Evolutionary conservation across 1,140 invertebrate species (phyloP), one percentile per base, ranked within the genome.

Genomic region (Sinella curviseta): DNA sequence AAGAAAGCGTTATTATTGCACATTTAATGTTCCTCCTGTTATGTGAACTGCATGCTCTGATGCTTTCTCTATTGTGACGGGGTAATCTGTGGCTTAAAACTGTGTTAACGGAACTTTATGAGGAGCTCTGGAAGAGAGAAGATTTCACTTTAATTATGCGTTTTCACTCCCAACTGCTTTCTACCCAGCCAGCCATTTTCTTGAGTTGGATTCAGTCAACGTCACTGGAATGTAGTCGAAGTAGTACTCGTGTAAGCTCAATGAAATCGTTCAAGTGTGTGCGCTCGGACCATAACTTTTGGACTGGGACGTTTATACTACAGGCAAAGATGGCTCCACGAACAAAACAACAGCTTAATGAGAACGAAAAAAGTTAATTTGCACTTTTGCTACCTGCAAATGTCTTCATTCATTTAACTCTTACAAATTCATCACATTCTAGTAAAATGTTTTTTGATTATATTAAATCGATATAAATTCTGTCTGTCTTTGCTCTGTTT

Each of bases 61-160:
- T 70, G 65, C 65, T 70, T 70, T 70, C 65, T 24, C 30, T 70
- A 17, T 70, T 70, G 26, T 70, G 65, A 70, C 65, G 65, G 65
- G 65, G 65, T 70, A 70, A 70, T 70, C 65, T 70, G 65, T 70
- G 65, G 65, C 65, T 70, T 70, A 70, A 70, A 70, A 70, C 31
- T 70, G 65, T 70, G 65, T 70, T 70, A 70, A 70, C 65, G 65
- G 31, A 70, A 70, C 65, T 70, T 70, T 70, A 70, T 70, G 65
- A 31, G 65, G 31, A 70, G 65, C 65, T 70, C 65, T 24, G 24
- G 57, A 65, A 20, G n/a, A n/a, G n/a, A n/a, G 31, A 70, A 70
- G 65, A 70, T 70, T 70, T 70, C 31, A 30, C 65, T 70, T 70
- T 70, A 70, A 70, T 70, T 70, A 70, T 70, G 65, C 30, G 8